Conservation (phyloP, 1,140 invertebrate species). For the Anoplophora glabripennis region DNA sequence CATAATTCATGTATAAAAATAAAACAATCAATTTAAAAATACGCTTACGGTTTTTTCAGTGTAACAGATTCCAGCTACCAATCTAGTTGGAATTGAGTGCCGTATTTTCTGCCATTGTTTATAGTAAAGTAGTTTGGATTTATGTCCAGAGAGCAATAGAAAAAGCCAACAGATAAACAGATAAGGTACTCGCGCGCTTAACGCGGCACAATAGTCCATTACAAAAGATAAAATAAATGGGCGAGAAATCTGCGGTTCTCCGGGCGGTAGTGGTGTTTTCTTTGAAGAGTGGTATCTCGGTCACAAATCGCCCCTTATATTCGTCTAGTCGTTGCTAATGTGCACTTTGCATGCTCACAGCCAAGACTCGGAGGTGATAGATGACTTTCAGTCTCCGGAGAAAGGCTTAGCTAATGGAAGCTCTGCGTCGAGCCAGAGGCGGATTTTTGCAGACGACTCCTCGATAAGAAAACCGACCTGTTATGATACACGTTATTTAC, state of each 20-base stretch:
- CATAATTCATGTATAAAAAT: too few relatives aligned
- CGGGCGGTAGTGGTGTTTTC: constrained; percentile 5
- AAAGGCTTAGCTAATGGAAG: constrained; percentile 31
- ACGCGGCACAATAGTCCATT: too few relatives aligned
- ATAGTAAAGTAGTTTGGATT: too few relatives aligned
- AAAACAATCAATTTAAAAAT: too few relatives aligned
- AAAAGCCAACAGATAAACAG: too few relatives aligned
- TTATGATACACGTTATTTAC: constrained; percentile 6
- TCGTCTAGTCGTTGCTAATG: constrained; percentile 31
- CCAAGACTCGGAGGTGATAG: constrained; percentile 20
- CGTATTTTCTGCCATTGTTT: too few relatives aligned
- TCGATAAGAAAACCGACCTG: constrained; percentile 24
- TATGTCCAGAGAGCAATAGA: too few relatives aligned
- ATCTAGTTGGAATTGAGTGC: too few relatives aligned
- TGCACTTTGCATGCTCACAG: constrained; percentile 31
- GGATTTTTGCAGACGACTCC: constrained; percentile 11
- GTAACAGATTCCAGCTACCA: too few relatives aligned
- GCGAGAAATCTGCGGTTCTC: constrained; percentile 1
- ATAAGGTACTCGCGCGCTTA: too few relatives aligned
- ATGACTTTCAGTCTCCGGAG: constrained; percentile 26
- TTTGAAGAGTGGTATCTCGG: constrained; percentile 25
- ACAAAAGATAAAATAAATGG: background rate
- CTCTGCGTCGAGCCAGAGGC: constrained; percentile 7
- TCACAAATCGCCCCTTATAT: constrained; percentile 27
- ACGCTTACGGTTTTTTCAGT: too few relatives aligned